Percentiles rank a stretch among this genome's conserved stretches.
Evolutionary conservation across 92 coral and sea anemone species (phyloP).

Genomic region (Metridium senile): DNA sequence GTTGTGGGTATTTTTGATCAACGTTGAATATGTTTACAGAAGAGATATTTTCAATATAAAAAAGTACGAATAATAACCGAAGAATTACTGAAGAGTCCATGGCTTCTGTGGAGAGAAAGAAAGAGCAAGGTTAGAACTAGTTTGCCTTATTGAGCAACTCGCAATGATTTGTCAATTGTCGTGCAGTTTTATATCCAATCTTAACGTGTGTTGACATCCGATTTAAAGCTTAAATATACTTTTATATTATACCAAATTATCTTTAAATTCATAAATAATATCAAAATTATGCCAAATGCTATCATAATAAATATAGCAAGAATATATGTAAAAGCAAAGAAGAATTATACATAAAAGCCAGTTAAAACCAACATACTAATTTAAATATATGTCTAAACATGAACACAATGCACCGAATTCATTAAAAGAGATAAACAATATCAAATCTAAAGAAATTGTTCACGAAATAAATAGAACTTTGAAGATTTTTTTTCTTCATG

Average conservation of each 20-base stretch:
- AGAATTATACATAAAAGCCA: too few species aligned
- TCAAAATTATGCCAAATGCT: neutral
- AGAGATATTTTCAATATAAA: constrained; percentile 14
- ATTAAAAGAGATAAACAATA: too few species aligned
- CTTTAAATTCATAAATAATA: neutral
- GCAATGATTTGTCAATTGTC: neutral
- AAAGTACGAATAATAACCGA: constrained; percentile 31
- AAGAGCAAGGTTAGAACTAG: neutral
- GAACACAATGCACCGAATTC: too few species aligned
- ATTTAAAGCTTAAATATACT: neutral
- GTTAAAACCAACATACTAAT: too few species aligned
- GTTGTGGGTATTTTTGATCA: constrained; percentile 50
- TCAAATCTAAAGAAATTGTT: too few species aligned
- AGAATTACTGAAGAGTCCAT: constrained; percentile 19
- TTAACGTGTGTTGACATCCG: constrained; percentile 8
- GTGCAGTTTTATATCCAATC: neutral
- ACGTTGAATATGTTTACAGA: constrained; percentile 27
- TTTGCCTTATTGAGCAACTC: neutral
- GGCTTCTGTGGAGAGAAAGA: constrained; percentile 2
- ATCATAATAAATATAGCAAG: neutral
- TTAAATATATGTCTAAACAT: too few species aligned
- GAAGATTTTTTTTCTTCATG: too few species aligned
- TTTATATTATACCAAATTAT: neutral
- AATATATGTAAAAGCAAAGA: too few species aligned
- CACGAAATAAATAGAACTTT: too few species aligned